Evolutionary conservation across 2,797 vertebrate genomes (phyloP).

Genomic region (Rhadinocentrus ornatus): DNA sequence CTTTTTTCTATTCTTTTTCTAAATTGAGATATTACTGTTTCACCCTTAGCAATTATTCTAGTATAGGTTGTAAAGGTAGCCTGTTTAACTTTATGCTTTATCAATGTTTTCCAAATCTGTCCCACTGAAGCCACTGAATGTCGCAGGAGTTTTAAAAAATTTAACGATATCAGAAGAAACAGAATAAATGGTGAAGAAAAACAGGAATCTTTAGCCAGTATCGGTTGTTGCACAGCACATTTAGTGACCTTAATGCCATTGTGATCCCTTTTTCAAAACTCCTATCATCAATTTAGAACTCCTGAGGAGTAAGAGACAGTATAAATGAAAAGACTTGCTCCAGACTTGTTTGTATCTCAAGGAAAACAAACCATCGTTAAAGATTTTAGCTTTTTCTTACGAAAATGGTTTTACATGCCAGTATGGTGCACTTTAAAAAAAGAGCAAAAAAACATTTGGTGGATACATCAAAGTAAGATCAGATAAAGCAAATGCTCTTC

Average conservation of each 20-base stretch:
- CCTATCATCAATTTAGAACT: too few species aligned
- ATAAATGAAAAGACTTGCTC: neutral
- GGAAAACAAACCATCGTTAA: constrained; percentile 1
- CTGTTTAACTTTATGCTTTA: neutral
- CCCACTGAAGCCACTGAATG: neutral
- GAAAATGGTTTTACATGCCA: constrained; percentile 14
- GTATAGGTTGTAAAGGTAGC: neutral
- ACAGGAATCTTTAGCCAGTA: neutral
- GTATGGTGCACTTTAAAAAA: neutral
- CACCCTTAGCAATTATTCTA: neutral
- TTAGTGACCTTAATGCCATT: neutral
- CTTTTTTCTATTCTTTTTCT: neutral
- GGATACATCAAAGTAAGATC: constrained; percentile 28
- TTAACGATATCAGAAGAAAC: neutral
- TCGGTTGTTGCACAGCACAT: neutral
- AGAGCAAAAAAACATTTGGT: neutral
- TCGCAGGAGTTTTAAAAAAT: neutral
- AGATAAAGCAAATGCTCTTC: constrained; percentile 24
- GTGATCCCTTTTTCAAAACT: neutral
- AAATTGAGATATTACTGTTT: neutral
- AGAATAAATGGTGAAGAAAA: neutral
- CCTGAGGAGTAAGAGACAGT: neutral
- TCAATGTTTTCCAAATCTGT: neutral
- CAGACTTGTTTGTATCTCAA: constrained; percentile 1
- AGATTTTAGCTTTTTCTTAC: neutral